Conservation (phyloP, 2,888 invertebrate genomes). For the Diaphora mendica region DNA sequence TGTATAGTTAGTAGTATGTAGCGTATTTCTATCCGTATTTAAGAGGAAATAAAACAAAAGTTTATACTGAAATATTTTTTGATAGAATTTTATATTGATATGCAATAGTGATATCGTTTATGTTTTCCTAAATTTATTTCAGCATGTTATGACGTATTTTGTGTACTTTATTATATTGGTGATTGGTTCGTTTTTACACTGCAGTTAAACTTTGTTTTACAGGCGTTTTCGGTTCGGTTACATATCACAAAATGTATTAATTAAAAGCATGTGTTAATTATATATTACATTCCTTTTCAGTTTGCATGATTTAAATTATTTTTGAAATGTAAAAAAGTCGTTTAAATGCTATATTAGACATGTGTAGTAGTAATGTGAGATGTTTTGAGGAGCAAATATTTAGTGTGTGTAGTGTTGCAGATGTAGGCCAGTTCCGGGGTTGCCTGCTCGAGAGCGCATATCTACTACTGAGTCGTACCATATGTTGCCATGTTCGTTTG, state of each 20-base stretch:
- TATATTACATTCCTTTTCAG: conserved; percentile 65
- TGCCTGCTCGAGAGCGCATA: conserved; percentile 67
- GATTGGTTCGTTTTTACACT: conserved; percentile 54
- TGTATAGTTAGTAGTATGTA: neutral
- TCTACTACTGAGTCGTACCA: conserved; percentile 53
- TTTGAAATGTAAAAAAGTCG: conserved; percentile 40
- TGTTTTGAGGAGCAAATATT: conserved; percentile 54
- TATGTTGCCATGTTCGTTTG: conserved; percentile 83
- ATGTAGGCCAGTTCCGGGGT: conserved; percentile 77
- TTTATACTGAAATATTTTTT: neutral
- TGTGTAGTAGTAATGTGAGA: conserved; percentile 53
- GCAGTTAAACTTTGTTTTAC: conserved; percentile 64
- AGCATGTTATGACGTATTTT: conserved; percentile 46
- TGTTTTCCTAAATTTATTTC: conserved; percentile 7
- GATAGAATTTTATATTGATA: neutral
- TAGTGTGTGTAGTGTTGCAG: conserved; percentile 85
- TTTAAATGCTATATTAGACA: conserved; percentile 37
- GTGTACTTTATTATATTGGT: conserved; percentile 48
- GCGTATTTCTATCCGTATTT: neutral
- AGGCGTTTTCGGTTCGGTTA: conserved; percentile 56
- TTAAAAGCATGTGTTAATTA: conserved; percentile 58
- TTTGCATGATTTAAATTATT: conserved; percentile 61
- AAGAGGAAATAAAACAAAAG: neutral
- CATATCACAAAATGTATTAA: conserved; percentile 36
- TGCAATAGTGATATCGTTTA: neutral